phyloP scores from a whole-genome alignment of 1,140 invertebrate genomes.

The Penaeus indicus region DNA sequence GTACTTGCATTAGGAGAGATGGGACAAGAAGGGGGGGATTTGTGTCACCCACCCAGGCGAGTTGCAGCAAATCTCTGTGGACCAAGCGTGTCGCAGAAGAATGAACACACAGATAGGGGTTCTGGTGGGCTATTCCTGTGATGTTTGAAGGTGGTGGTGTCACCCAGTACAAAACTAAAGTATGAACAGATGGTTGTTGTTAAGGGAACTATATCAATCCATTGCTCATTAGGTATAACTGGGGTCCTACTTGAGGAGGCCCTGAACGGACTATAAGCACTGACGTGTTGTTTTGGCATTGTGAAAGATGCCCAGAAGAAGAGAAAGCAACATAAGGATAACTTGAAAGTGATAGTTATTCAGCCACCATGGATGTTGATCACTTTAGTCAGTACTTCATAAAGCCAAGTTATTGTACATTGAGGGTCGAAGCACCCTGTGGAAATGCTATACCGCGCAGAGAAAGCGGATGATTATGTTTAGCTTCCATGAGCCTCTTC shows the following conservation, averaged over 20 bases:
- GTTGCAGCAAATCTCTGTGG: constrained; percentile 93
- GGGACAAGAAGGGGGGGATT: constrained; percentile 70
- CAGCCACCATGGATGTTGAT: constrained; percentile 95
- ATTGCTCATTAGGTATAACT: constrained; percentile 81
- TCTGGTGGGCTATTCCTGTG: constrained; percentile 89
- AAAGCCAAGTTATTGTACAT: constrained; percentile 88
- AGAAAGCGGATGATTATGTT: constrained; percentile 86
- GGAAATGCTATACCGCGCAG: constrained; percentile 80
- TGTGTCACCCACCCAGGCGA: constrained; percentile 79
- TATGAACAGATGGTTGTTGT: constrained; percentile 94
- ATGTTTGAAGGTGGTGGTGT: constrained; percentile 93
- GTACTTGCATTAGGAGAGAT: constrained; percentile 76
- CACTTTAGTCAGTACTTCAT: constrained; percentile 91
- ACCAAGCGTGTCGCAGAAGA: constrained; percentile 89
- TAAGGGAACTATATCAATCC: constrained; percentile 86
- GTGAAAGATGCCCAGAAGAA: constrained; percentile 83
- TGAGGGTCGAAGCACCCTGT: constrained; percentile 89
- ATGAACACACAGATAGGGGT: constrained; percentile 78
- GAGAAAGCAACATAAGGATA: constrained; percentile 73
- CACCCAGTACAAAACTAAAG: constrained; percentile 81
- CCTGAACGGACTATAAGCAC: constrained; percentile 95
- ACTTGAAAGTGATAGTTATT: constrained; percentile 85
- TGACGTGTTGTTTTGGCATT: constrained; percentile 90
- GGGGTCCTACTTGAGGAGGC: constrained; percentile 97
- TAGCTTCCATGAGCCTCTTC: constrained; percentile 84